Conservation (phyloP, 1,140 invertebrate species). For the Microplitis mediator region DNA sequence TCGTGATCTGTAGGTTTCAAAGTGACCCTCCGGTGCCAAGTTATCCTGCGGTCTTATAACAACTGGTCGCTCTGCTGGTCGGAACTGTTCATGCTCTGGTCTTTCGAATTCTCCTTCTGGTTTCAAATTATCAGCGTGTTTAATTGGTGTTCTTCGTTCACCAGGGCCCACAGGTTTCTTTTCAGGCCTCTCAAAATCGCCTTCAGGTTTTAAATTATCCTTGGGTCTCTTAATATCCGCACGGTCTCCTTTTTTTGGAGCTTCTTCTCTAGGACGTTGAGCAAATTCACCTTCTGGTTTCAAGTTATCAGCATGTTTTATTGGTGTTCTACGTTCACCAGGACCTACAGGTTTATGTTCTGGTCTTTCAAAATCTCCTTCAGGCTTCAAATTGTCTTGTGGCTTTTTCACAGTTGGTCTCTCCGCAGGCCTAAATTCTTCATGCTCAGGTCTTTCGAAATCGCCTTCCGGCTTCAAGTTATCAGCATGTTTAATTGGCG, state of each 20-base stretch:
- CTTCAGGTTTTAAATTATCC: constrained; percentile 67
- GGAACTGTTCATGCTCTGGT: constrained; percentile 58
- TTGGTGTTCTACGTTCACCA: neutral
- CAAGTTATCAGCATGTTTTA: constrained; percentile 59
- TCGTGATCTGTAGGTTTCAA: constrained; percentile 45
- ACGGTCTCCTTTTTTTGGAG: constrained; percentile 31
- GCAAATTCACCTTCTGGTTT: constrained; percentile 66
- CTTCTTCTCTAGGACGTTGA: constrained; percentile 31
- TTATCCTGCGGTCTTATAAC: constrained; percentile 61
- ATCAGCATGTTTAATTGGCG: constrained; percentile 67
- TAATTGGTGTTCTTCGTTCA: constrained; percentile 59
- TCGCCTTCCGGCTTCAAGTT: constrained; percentile 74
- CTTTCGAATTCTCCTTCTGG: constrained; percentile 66
- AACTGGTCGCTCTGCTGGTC: constrained; percentile 64
- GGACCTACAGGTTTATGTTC: constrained; percentile 52
- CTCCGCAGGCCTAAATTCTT: constrained; percentile 63
- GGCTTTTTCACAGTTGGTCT: constrained; percentile 62
- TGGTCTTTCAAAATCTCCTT: constrained; percentile 60
- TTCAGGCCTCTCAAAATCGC: constrained; percentile 62
- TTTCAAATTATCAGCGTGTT: constrained; percentile 65
- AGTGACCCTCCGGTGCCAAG: constrained; percentile 65
- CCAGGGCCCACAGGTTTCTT: constrained; percentile 62
- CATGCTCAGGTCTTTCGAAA: constrained; percentile 58
- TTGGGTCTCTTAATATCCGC: constrained; percentile 58
- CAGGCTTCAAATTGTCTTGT: constrained; percentile 63